Evolutionary conservation across 2,113 vertebrate genomes (phyloP), one percentile per base, ranked within the genome.

Genomic region (Cryptomyrus ogoouensis): DNA sequence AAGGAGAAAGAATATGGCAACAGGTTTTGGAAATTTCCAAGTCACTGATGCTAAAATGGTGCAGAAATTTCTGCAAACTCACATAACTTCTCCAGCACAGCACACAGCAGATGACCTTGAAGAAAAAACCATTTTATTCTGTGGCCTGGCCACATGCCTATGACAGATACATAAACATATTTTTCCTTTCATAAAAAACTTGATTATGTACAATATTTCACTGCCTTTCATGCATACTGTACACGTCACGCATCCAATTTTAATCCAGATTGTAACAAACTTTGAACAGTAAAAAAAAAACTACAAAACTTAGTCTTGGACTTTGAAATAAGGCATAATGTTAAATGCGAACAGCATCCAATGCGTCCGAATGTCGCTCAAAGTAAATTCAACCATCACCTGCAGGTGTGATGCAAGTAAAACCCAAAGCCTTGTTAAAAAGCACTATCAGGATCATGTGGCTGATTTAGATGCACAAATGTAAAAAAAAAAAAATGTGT

Each of bases 171-270:
- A 92, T 87, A 92, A 90, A 93, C 91, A 92, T 85, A 88, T 80
- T 80, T 56, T 89, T 53, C 91, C 90, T 90, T 89, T 92, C 88
- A 92, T 91, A 92, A 90, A 44, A 52, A 56, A 90, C 90, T 52
- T 92, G 91, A 92, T 85, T 92, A 92, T 93, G 87, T 92, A 94
- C 92, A 93, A 56, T 92, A 90, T 91, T 47, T 87, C 89, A 52
- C 70, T 88, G 90, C 85, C 90, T 90, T 93, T 91, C 90, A 91
- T 91, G 91, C 91, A 93, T 91, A 91, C 90, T 70, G 58, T 90
- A 93, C 91, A 92, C 90, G 92, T 91, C 93, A 92, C 92, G 93
- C 93, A 95, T 92, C 93, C 91, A 88, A 83, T 91, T 90, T 92
- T 92, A 94, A 91, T 94, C 94, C 88, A 90, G 94, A 94, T 92